Evolutionary conservation across 2,888 invertebrate species (phyloP).

Genomic region (Brachylomia viminalis): DNA sequence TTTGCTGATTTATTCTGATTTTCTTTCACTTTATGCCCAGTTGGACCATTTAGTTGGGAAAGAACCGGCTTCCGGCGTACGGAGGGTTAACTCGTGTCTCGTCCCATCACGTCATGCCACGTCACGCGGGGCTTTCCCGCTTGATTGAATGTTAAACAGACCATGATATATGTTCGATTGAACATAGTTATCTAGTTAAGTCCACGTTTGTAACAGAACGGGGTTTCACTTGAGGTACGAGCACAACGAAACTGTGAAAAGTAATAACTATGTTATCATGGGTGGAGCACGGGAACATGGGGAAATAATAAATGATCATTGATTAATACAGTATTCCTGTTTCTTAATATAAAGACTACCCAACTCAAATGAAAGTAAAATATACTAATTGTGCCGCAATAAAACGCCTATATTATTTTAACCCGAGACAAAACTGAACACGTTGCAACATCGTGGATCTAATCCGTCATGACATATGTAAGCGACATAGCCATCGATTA

Average conservation of each 20-base stretch:
- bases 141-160: constrained; percentile 64
- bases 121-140: constrained; percentile 64
- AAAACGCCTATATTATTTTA: not conserved
- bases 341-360: not conserved
- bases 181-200: constrained; percentile 40
- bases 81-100: constrained; percentile 54
- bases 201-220: constrained; percentile 12
- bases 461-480: not conserved
- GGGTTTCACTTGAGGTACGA: not conserved
- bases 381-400: not conserved
- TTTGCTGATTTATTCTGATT: constrained; percentile 50
- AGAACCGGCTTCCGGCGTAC: constrained; percentile 10
- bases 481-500: not conserved
- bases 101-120: constrained; percentile 59
- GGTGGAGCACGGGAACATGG: not conserved
- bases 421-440: not conserved
- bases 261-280: no score
- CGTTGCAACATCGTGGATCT: not conserved
- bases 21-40: constrained; percentile 51
- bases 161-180: constrained; percentile 47
- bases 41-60: constrained; percentile 43
- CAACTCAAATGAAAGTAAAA: not conserved
- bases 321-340: not conserved
- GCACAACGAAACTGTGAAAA: not conserved
- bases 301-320: not conserved